Conservation (phyloP, 2,113 vertebrate genomes). For the Gopherus evgoodei region DNA sequence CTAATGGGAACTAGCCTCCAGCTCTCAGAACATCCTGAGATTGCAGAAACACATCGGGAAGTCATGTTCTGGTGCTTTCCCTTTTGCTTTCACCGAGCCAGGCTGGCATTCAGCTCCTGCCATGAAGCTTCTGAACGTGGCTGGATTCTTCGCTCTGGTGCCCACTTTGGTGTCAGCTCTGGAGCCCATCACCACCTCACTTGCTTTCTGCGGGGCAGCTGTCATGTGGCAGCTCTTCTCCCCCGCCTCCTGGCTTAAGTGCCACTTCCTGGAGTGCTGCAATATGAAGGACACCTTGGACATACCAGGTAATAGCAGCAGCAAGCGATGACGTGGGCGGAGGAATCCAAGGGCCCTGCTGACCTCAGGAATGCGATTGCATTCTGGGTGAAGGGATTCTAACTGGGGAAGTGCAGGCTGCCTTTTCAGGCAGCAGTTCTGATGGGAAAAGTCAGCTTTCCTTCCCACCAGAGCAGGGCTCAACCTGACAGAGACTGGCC, state of each 20-base stretch:
- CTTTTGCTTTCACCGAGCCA: constrained; percentile 35
- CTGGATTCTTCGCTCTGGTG: not conserved
- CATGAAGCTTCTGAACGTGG: constrained; percentile 34
- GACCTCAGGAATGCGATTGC: not conserved
- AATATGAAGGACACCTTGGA: not conserved
- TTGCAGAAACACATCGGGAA: not conserved
- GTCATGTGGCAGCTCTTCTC: constrained; percentile 10
- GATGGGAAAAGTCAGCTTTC: not conserved
- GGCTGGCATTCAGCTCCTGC: not conserved
- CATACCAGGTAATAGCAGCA: not conserved
- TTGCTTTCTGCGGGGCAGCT: not conserved
- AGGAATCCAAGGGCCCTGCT: not conserved
- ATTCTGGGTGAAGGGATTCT: not conserved
- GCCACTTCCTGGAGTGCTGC: constrained; percentile 42
- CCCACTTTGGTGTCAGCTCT: not conserved
- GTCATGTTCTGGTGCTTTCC: not conserved
- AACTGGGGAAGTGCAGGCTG: not conserved
- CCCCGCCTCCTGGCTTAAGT: constrained; percentile 32
- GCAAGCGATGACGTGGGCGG: not conserved
- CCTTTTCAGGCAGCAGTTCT: not conserved
- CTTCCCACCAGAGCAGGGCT: fast-evolving
- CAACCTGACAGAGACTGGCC: not conserved
- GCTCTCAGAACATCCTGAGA: not conserved
- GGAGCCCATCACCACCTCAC: not conserved
- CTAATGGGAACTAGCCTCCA: not conserved